Evolutionary conservation across 1,140 invertebrate species (phyloP).

Genomic region (Drosophila athabasca): DNA sequence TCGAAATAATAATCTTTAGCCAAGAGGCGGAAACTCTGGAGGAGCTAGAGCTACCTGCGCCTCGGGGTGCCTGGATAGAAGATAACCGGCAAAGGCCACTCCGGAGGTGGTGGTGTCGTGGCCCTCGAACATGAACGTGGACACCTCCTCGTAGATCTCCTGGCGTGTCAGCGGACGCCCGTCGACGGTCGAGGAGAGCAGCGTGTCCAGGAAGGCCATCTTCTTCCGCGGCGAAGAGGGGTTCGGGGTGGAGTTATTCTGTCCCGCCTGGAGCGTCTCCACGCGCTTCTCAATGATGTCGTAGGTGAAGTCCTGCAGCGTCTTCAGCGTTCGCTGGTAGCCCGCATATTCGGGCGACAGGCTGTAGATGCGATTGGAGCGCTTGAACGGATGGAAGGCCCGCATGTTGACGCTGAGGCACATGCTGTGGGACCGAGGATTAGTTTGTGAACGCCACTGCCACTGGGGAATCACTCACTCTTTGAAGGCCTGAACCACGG

Average conservation of each 20-base stretch:
- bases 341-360: conserved; percentile 48
- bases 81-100: conserved; percentile 76
- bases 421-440: conserved; percentile 39
- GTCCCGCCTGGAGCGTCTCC: conserved; percentile 19
- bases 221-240: conserved; percentile 35
- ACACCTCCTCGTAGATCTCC: conserved; percentile 88
- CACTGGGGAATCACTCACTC: conserved; percentile 46
- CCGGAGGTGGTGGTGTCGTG: conserved; percentile 83
- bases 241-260: not conserved
- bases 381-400: conserved; percentile 64
- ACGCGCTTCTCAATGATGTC: conserved; percentile 74
- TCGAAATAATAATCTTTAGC: conserved; percentile 22
- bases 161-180: conserved; percentile 85
- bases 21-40: no score
- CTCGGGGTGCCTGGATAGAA: conserved; percentile 66
- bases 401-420: conserved; percentile 75
- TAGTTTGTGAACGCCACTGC: no score
- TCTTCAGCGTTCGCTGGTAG: conserved; percentile 52
- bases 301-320: conserved; percentile 70
- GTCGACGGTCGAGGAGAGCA: conserved; percentile 83
- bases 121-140: conserved; percentile 89
- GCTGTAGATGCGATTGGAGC: conserved; percentile 41
- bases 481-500: conserved; percentile 72
- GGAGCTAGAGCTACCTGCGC: conserved; percentile 40
- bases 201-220: conserved; percentile 73